Evolutionary conservation across 1,140 invertebrate species (phyloP), one percentile per base, ranked within the genome.

Genomic region (Drosophila chauvacae): DNA sequence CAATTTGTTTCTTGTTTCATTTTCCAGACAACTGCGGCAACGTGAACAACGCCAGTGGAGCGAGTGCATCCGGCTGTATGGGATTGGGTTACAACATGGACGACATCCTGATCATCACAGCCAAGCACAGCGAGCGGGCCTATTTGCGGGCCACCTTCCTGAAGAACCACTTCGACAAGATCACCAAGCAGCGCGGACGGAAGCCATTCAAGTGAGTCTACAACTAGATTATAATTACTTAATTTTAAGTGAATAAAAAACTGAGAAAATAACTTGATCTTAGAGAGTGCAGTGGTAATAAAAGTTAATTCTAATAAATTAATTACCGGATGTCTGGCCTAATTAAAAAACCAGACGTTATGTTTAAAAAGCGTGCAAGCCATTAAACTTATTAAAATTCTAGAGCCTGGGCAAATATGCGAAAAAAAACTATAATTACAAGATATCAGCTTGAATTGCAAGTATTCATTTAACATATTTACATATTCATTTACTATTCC

Each of bases 91-190:
- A 92, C 91, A 95, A 95, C 81, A 95, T 96, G 95, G 96, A 97
- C 92, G 96, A 97, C 81, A 96, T 97, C 37, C 93, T 96, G 33
- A 96, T 97, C 86, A 92, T 97, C 28, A 96, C 96, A 74, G 95
- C 96, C 74, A 95, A 95, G 53, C 95, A 95, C 37, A 96, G 96
- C 66, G 95, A 96, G 33, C 95, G 96, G 47, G 96, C 96, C 45
- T 93, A 94, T 9, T 85, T 96, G 11, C 96, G 96, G 95, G 96
- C 96, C n/a, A 95, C 96, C 80, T 97, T 97, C 92, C 94, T 97
- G 65, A 95, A 95, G 26, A 95, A 95, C 26, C 96, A 96, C 91
- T 97, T 97, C 90, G 96, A 97, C 83, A 96, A 96, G 93, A 96
- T 97, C 76, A 96, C 96, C 92, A 95, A 96, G 58, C 95, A 97